Base-by-base conservation (phyloP, 2,888 invertebrate species). In the Miltochrista miniata region DNA sequence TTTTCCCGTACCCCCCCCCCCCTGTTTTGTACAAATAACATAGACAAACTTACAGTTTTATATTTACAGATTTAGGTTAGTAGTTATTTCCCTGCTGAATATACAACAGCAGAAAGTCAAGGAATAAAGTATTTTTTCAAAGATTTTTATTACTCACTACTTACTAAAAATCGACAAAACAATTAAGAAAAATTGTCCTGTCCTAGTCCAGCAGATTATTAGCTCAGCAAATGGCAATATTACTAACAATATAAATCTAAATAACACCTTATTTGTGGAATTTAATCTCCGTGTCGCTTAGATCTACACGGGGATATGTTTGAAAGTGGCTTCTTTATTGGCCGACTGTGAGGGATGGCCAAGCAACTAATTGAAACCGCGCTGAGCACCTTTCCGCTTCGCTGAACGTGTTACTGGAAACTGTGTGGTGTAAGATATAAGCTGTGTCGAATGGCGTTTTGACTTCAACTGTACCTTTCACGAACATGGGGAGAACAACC, bases 311-410 rank as follows among this genome's bases (percentile, higher is more conserved):
- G 14, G 38, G 61, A 64, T 66, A 63, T 63, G 56, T 66, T 69
- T 66, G 56, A 66, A 69, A 67, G 61, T 56, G 48, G 48, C 42
- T 48, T 61, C 54, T 66, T 61, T 67, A 68, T 62, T 63, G 64
- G 64, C 52, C 52, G 59, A 60, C 61, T 62, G 58, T 59, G 64
- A 68, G 58, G 62, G 68, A 70, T 62, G 69, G 76, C 48, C 61
- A 57, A 53, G 68, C 56, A 59, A 68, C 79, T 83, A 83, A 83
- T 83, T 83, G 82, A 80, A 83, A 81, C 76, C 75, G 61, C 74
- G 69, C 69, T 64, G 75, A 76, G 70, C 74, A 77, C 79, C 79
- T 81, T 80, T 79, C 74, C 77, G 63, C 70, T 70, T 68, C 73
- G 57, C 54, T 54, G 70, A 64, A 61, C 69, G 64, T 66, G 70